Percentiles rank a stretch among this genome's conserved stretches.
These are phyloP conservation scores for Hylyphantes graminicola DNA, from an alignment of 1,140 invertebrate genomes.

Conservation along the genomic window DNA sequence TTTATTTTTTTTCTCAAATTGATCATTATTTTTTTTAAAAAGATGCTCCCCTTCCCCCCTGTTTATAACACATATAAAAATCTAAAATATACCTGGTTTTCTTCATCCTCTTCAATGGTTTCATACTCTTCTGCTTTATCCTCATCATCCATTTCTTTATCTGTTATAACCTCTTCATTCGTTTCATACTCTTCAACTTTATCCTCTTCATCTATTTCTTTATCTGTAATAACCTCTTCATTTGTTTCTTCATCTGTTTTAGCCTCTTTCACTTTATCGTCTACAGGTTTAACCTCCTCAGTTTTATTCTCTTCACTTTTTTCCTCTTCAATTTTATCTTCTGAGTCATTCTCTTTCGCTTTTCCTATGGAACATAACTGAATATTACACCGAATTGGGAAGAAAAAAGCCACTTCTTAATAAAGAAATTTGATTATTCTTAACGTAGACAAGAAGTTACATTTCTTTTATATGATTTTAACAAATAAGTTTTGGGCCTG, in stretches of 20 bases:
- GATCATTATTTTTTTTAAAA: too few species aligned
- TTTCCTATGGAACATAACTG: constrained; percentile 30
- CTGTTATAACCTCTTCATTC: neutral
- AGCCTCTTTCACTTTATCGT: constrained; percentile 22
- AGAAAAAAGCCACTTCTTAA: neutral
- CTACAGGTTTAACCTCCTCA: constrained; percentile 10
- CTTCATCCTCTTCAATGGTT: neutral
- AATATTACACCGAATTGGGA: neutral
- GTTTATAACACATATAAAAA: too few species aligned
- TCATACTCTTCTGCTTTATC: neutral
- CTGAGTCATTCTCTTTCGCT: constrained; percentile 46
- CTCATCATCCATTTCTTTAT: neutral
- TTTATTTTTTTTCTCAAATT: too few species aligned
- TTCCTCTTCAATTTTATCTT: constrained; percentile 21
- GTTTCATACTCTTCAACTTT: neutral
- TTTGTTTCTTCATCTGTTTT: neutral
- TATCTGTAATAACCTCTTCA: neutral
- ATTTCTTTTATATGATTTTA: too few species aligned
- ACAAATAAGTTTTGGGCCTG: too few species aligned
- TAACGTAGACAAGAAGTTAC: neutral
- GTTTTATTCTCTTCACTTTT: constrained; percentile 11
- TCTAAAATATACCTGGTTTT: neutral
- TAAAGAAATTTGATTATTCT: neutral
- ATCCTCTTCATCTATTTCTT: neutral
- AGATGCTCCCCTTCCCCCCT: too few species aligned